phyloP scores from a whole-genome alignment of 2,888 invertebrate genomes.

The Polydrusus pterygomalis region DNA sequence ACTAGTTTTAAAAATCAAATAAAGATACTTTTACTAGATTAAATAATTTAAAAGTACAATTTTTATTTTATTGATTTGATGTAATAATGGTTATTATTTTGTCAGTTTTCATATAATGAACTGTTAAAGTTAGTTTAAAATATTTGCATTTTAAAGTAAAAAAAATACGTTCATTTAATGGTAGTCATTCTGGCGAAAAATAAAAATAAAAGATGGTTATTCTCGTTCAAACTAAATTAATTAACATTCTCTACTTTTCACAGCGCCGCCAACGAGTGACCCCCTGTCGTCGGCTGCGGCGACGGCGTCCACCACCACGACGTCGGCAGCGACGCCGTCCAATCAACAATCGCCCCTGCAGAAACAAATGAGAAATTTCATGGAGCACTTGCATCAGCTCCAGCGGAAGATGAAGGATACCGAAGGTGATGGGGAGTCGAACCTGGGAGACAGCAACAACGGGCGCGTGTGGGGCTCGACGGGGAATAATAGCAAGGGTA shows the following conservation, averaged over 20 bases:
- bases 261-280: not conserved
- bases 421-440: not conserved
- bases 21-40: no score
- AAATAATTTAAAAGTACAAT: no score
- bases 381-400: slow-evolving; percentile 41
- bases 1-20: no score
- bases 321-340: not conserved
- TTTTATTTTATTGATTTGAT: no score
- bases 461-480: not conserved
- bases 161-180: no score
- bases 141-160: no score
- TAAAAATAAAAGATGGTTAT: no score
- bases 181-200: no score
- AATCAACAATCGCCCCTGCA: slow-evolving; percentile 28
- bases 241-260: not conserved
- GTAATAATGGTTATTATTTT: no score
- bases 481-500: not conserved
- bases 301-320: not conserved
- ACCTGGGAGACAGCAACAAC: not conserved
- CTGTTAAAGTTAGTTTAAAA: no score
- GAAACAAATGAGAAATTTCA: slow-evolving; percentile 32
- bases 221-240: not conserved
- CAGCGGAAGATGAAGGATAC: slow-evolving; percentile 13
- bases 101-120: no score
- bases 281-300: not conserved